Base-by-base conservation (phyloP, 2,888 invertebrate genomes). In the Orthosia cruda region DNA sequence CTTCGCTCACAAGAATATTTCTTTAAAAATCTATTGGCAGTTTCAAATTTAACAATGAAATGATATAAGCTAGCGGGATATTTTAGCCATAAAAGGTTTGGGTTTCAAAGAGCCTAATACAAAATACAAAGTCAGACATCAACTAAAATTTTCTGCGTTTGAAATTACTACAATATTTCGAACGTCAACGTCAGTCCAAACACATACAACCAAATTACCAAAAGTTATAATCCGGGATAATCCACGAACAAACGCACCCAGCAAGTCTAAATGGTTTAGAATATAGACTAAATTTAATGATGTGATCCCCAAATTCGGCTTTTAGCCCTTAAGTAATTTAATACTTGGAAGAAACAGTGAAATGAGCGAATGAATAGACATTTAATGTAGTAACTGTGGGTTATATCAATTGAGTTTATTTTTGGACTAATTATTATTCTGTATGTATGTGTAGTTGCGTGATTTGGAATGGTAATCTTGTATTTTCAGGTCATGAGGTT, bases 241-340 rank as follows among this genome's bases (percentile, higher is more conserved):
- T 92, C 93, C 91, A 87, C 77, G 85, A 88, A 90, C 92, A 92
- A 93, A 91, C 92, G 90, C 87, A 87, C 87, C 26, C 85, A 90
- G 88, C 88, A 89, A 85, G 87, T 91, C 90, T 91, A 91, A 94
- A 94, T 90, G 92, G 91, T 94, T 94, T 93, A 92, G 93, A 93
- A 94, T 93, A 93, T 92, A 93, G 93, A 94, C 95, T 94, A 94
- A 94, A 93, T 94, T 94, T 94, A 94, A 95, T 93, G 92, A 93
- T 90, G 91, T 92, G 92, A 93, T 92, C 92, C 87, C 91, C 92
- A 92, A 93, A 93, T 94, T 93, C 89, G 90, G 93, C 93, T 91
- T 91, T 92, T 89, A 89, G 88, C 78, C 87, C 87, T 86, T 87
- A 82, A 82, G 82, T 91, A 90, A 91, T 91, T 91, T 88, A 91